Evolutionary conservation across 1,140 invertebrate genomes (phyloP).

Genomic region (Nebria ingens): DNA sequence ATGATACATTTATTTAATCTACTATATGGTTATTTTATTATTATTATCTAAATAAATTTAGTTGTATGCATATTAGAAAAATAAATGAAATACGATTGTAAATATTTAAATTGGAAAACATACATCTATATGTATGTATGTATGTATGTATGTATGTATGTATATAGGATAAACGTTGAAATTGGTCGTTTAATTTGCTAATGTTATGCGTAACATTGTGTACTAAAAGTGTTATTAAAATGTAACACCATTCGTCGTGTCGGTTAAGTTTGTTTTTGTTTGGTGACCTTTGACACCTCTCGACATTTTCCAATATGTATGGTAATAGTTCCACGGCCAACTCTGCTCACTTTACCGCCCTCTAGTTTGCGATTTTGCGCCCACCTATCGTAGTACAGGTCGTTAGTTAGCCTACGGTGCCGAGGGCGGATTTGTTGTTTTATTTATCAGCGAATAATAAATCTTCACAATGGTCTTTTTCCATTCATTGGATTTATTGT

Average conservation of each 20-base stretch:
- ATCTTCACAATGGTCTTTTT: background rate
- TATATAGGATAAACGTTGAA: slow-evolving; percentile 3
- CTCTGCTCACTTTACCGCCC: too few relatives aligned
- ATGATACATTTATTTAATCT: too few relatives aligned
- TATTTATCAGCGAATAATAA: background rate
- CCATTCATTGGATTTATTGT: background rate
- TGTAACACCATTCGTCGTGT: background rate
- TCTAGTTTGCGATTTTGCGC: background rate
- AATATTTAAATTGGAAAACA: too few relatives aligned
- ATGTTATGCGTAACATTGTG: background rate
- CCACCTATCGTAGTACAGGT: background rate
- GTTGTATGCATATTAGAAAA: too few relatives aligned
- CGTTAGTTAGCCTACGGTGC: background rate
- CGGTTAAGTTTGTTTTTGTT: background rate
- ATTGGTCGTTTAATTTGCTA: slow-evolving; percentile 2
- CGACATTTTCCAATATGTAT: slow-evolving; percentile 5
- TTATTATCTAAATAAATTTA: too few relatives aligned
- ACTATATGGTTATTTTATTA: too few relatives aligned
- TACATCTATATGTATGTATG: too few relatives aligned
- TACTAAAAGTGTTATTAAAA: slow-evolving; percentile 4
- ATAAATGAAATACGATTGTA: too few relatives aligned
- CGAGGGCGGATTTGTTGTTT: background rate
- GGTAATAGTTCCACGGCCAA: background rate
- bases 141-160: too few relatives aligned
- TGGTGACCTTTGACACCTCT: background rate